Conservation (phyloP, 2,113 vertebrate species). For the Sus scrofa region T2T-Sscrofa CM000817.6:3575501-3576000, state of each 20-base stretch:
- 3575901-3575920: not conserved
- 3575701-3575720: not conserved
- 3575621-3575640: not conserved
- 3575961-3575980: accelerated
- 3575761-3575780: slow-evolving; percentile 52
- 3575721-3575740: not conserved
- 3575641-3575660: not conserved
- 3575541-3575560: not conserved
- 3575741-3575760: slow-evolving; percentile 35
- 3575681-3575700: not conserved
- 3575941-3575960: not conserved
- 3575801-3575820: slow-evolving; percentile 44
- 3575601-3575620: not conserved
- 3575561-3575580: not conserved
- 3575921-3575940: not conserved
- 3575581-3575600: not conserved
- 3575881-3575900: not conserved
- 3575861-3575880: too few species aligned
- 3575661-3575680: not conserved
- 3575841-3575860: slow-evolving; percentile 31
- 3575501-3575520: not conserved
- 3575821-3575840: not conserved
- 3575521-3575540: not conserved
- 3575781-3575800: slow-evolving; percentile 73
- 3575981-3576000: not conserved